phyloP scores from a whole-genome alignment of 2,797 vertebrate genomes.

The Apodemus agrarius region DNA sequence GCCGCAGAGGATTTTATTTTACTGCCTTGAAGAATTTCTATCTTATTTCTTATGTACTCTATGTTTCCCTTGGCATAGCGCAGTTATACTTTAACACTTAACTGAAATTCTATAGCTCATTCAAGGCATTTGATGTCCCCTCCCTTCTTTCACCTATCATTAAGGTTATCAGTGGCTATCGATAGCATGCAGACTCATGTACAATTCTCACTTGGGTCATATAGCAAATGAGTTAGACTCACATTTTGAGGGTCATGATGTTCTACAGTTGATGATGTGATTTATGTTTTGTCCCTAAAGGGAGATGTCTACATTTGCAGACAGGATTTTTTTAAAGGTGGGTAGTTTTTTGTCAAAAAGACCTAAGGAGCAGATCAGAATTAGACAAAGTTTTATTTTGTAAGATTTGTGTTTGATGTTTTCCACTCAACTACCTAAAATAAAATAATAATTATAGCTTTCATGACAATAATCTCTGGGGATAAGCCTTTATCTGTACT shows the following conservation, averaged over 20 bases:
- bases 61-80: conserved; percentile 59
- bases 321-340: conserved; percentile 35
- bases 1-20: conserved; percentile 69
- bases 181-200: conserved; percentile 62
- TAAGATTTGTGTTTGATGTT: not conserved
- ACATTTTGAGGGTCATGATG: conserved; percentile 69
- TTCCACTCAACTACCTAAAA: not conserved
- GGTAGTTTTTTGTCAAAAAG: conserved; percentile 41
- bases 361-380: conserved; percentile 23
- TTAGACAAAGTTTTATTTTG: not conserved
- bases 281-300: conserved; percentile 67
- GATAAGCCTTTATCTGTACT: not conserved
- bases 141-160: conserved; percentile 46
- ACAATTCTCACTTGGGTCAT: conserved; percentile 52
- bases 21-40: conserved; percentile 59
- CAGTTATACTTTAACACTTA: conserved; percentile 56
- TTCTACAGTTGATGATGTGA: conserved; percentile 63
- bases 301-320: conserved; percentile 59
- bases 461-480: not conserved
- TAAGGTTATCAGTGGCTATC: conserved; percentile 64
- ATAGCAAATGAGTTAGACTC: conserved; percentile 71
- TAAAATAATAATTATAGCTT: conserved; percentile 42
- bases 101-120: conserved; percentile 12
- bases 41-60: conserved; percentile 35
- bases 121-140: conserved; percentile 15